Evolutionary conservation across 2,113 vertebrate genomes (phyloP), one percentile per base, ranked within the genome.

Genomic region (Paraplagusia blochii): DNA sequence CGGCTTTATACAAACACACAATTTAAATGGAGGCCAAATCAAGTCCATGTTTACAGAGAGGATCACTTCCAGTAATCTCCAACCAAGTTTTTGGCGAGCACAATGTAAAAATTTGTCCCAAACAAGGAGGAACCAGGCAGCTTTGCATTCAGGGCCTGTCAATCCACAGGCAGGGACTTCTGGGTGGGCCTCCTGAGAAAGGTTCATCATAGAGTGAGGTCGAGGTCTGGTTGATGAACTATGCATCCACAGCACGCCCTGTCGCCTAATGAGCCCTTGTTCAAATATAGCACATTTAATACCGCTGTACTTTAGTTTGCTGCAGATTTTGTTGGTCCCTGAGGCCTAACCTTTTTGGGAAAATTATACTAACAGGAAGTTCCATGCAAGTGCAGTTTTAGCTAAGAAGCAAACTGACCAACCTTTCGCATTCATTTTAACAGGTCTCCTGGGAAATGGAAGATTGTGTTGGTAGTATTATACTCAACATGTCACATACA

Each of bases 21-120:
- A 80, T 78, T 81, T 76, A 69, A 83, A 68, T 71, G 78, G 69
- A 54, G 53, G 59, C 52, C 69, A 70, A 81, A 81, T 84, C 74
- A 84, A 78, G 53, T 46, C 79, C 40, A 45, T 79, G 81, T 85
- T 83, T 80, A 84, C 60, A 51, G 12, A 60, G 49, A 79, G 64
- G 73, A 79, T 72, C 73, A 57, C 60, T 71, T 86, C 80, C 76
- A 81, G 58, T 42, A 56, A 72, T 76, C 58, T 70, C 59, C 42
- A 74, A 79, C 58, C 43, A 39, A 53, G 56, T 54, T 40, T 29
- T 66, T 85, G 76, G 77, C 75, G 76, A 60, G 61, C 52, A 14
- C 22, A 2, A 33, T 22, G 53, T 45, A 59, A 63, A 74, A 77
- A 66, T 68, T 63, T 66, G 54, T 64, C 72, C 63, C 42, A 48